Evolutionary conservation across 1,140 invertebrate genomes (phyloP).

Genomic region (Temnothorax longispinosus): DNA sequence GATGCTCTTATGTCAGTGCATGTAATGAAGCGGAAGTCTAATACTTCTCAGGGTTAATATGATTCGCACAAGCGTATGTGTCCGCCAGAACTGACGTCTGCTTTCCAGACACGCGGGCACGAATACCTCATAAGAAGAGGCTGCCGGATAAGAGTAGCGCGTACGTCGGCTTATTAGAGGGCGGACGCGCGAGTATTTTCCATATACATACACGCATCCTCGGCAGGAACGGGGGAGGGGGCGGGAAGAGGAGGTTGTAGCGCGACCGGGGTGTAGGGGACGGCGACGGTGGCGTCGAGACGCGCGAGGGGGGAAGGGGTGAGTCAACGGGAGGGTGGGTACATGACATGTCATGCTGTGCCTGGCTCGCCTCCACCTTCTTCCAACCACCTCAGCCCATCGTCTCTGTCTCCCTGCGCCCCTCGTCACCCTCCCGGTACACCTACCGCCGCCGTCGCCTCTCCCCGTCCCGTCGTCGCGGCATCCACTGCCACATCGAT

Average conservation of each 20-base stretch:
- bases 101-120: slow-evolving; percentile 51
- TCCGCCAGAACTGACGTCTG: slow-evolving; percentile 48
- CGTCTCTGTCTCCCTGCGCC: slow-evolving; percentile 61
- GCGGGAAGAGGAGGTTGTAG: not conserved
- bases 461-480: slow-evolving; percentile 66
- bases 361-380: slow-evolving; percentile 77
- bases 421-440: slow-evolving; percentile 43
- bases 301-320: slow-evolving; percentile 30
- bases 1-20: not conserved
- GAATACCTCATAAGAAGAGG: slow-evolving; percentile 56
- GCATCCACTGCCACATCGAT: slow-evolving; percentile 85
- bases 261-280: slow-evolving; percentile 31
- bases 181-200: slow-evolving; percentile 56
- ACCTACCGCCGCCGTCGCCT: slow-evolving; percentile 66
- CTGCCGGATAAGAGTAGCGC: slow-evolving; percentile 61
- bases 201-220: slow-evolving; percentile 43
- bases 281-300: slow-evolving; percentile 41
- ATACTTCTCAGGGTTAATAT: slow-evolving; percentile 41
- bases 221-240: slow-evolving; percentile 3
- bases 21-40: slow-evolving; percentile 42
- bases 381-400: slow-evolving; percentile 69
- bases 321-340: slow-evolving; percentile 62
- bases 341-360: slow-evolving; percentile 77
- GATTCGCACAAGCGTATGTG: slow-evolving; percentile 6
- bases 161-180: slow-evolving; percentile 57